Base-by-base conservation (phyloP, 2,888 invertebrate genomes). In the Watsonalla binaria region DNA sequence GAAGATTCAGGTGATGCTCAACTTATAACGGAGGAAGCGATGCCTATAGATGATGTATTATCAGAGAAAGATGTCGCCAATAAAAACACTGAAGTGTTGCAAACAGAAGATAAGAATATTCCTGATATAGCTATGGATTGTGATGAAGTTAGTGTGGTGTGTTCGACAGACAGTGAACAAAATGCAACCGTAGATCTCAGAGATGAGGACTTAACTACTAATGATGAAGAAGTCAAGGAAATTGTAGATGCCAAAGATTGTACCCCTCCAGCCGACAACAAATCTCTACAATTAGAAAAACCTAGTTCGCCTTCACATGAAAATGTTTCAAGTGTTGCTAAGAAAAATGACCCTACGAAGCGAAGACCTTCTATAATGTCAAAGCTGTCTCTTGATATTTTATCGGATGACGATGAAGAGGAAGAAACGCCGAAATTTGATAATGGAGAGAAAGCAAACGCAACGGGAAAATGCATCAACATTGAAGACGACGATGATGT, bases 401-500 rank as follows among this genome's bases (percentile, higher is more conserved):
- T 89, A 37, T 86, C 88, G 42, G 88, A 90, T 65, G 84, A 86
- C 45, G 89, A 91, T 37, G 88, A 88, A 6, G 82, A n/a, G n/a
- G n/a, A 83, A 37, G 58, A 62, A 52, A 52, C 53, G 15, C 61
- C 59, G 42, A 46, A 58, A 47, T 6, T 54, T 7, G 55, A 65
- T 54, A 46, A 14, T 14, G 61, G 59, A 50, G 13, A n/a, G 35
- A 56, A 52, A 53, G 39, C 45, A 48, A 60, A 57, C 7, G 47
- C 57, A 51, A 58, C 55, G 33, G 72, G 78, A 67, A 71, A 77
- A 65, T 80, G 82, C 63, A 84, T 84, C 54, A 74, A 80, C 66
- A 66, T 85, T 62, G 86, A 86, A 54, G 86, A 87, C 63, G 86
- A 89, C 67, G 87, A 90, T 66, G 89, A 89, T 59, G 81, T 90